phyloP scores from a whole-genome alignment of 2,113 vertebrate genomes.

The Eretmochelys imbricata region DNA sequence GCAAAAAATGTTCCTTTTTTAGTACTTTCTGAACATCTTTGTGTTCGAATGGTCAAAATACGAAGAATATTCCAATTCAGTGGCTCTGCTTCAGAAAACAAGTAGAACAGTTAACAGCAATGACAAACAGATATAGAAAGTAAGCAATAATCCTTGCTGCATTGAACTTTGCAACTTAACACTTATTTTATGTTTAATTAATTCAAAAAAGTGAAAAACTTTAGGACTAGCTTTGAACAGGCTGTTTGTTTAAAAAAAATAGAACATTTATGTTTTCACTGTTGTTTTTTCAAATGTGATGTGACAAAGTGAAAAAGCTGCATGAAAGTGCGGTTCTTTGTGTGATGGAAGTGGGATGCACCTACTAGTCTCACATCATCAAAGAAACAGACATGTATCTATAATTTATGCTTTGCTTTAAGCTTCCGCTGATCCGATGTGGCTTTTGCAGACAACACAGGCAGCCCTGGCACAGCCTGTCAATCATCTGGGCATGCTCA shows the following conservation, averaged over 20 bases:
- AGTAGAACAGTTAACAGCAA: conserved; percentile 48
- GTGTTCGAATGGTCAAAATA: conserved; percentile 56
- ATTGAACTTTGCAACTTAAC: conserved; percentile 78
- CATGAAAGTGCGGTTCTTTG: conserved; percentile 82
- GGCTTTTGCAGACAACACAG: conserved; percentile 85
- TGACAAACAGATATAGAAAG: conserved; percentile 69
- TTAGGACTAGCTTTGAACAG: conserved; percentile 76
- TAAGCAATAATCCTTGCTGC: conserved; percentile 64
- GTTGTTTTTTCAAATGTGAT: conserved; percentile 91
- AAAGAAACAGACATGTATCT: conserved; percentile 87
- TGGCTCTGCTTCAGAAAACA: conserved; percentile 54
- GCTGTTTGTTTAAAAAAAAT: conserved; percentile 84
- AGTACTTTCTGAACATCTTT: conserved; percentile 61
- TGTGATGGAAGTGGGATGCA: conserved; percentile 79
- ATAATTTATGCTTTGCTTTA: conserved; percentile 91
- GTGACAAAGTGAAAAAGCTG: conserved; percentile 88
- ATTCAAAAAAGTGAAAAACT: conserved; percentile 79
- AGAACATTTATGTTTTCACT: conserved; percentile 87
- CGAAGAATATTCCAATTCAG: conserved; percentile 62
- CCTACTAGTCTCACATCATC: conserved; percentile 84
- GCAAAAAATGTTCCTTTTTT: conserved; percentile 46
- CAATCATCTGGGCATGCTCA: conserved; percentile 83
- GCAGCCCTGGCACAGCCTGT: conserved; percentile 83
- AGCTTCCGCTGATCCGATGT: conserved; percentile 85
- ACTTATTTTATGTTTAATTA: conserved; percentile 84